Percentiles rank a stretch among this genome's conserved stretches.
These are phyloP conservation scores for Ibidorhyncha struthersii DNA, from an alignment of 2,113 vertebrate species.

Conservation along the genomic window DNA sequence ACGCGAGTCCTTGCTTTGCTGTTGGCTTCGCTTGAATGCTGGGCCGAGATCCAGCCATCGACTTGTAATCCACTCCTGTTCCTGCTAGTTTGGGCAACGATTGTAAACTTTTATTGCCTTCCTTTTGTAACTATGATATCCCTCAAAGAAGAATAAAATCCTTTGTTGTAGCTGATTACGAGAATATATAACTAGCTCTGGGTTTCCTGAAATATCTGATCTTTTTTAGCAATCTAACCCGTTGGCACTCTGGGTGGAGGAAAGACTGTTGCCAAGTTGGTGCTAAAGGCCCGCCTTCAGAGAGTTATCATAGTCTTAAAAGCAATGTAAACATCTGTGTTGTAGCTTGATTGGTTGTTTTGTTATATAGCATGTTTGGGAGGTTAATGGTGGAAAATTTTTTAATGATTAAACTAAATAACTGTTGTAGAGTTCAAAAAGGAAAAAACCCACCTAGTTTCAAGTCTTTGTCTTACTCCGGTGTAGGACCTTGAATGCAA, in stretches of 20 bases:
- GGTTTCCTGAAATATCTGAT: neutral
- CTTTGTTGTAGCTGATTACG: conserved; percentile 5
- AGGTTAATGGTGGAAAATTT: neutral
- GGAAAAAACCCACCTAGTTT: neutral
- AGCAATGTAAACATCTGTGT: neutral
- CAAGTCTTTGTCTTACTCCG: neutral
- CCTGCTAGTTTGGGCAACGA: neutral
- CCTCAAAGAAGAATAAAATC: neutral
- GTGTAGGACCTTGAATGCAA: neutral
- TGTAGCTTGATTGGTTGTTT: neutral
- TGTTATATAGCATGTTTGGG: neutral
- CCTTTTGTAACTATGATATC: neutral
- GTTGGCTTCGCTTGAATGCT: conserved; percentile 17
- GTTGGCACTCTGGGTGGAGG: neutral
- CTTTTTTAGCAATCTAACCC: neutral
- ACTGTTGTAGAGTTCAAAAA: neutral
- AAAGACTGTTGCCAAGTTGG: neutral
- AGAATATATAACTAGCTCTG: neutral
- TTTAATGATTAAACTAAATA: conserved; percentile 13
- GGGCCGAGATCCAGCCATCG: conserved; percentile 10
- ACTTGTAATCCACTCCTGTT: neutral
- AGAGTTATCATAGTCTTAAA: neutral
- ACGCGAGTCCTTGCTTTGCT: neutral
- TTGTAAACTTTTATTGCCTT: conserved; percentile 27
- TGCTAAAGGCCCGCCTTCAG: neutral